phyloP scores from a whole-genome alignment of 2,113 vertebrate species.

The Grammomys surdaster region DNA sequence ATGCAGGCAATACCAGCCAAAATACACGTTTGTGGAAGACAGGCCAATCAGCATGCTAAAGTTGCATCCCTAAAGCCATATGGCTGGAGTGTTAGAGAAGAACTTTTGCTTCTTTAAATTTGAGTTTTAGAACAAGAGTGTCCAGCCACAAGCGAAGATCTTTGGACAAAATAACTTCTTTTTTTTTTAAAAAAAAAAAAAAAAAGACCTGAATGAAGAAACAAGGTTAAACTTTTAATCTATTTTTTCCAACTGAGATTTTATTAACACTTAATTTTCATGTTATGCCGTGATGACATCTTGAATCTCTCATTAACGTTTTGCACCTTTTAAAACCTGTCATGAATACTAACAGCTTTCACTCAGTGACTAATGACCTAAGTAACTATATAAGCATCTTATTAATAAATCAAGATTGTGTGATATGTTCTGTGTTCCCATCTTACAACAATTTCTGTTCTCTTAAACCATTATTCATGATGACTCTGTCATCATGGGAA shows the following conservation, averaged over 20 bases:
- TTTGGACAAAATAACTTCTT: not conserved
- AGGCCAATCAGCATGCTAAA: not conserved
- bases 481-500: slow-evolving; percentile 6
- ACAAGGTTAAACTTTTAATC: slow-evolving; percentile 24
- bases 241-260: slow-evolving; percentile 23
- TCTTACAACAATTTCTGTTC: slow-evolving; percentile 56
- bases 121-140: slow-evolving; percentile 3
- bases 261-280: slow-evolving; percentile 30
- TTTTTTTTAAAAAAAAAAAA: not conserved
- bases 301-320: slow-evolving; percentile 76
- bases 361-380: slow-evolving; percentile 55
- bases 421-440: slow-evolving; percentile 1
- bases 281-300: slow-evolving; percentile 50
- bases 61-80: not conserved
- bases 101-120: slow-evolving; percentile 4
- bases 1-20: not conserved
- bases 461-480: slow-evolving; percentile 7
- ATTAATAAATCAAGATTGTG: slow-evolving; percentile 47
- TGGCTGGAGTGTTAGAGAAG: slow-evolving; percentile 3
- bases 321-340: slow-evolving; percentile 23
- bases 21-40: not conserved
- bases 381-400: slow-evolving; percentile 48
- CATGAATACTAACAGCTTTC: slow-evolving; percentile 69
- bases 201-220: slow-evolving; percentile 7
- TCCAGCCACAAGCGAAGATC: not conserved